These are phyloP conservation scores for Heliopora coerulea DNA, from an alignment of 92 coral and sea anemone species.

Conservation along the genomic window DNA sequence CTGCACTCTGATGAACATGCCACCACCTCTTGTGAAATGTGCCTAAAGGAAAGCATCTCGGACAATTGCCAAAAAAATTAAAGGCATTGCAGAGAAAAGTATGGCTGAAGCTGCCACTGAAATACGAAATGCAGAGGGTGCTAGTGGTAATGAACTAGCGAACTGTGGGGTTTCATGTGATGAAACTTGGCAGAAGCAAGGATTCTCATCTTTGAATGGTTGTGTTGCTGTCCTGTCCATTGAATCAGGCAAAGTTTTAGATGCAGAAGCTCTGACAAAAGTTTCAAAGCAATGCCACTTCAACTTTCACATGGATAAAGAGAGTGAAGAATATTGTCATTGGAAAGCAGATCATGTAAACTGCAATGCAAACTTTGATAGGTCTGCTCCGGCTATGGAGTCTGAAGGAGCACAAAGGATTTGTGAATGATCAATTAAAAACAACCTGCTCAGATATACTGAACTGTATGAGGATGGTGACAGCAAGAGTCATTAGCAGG, in stretches of 20 bases:
- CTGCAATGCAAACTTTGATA: constrained; percentile 31
- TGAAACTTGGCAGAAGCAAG: constrained; percentile 61
- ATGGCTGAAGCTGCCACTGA: constrained; percentile 53
- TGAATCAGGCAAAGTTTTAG: constrained; percentile 49
- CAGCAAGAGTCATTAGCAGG: constrained; percentile 38
- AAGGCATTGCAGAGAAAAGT: constrained; percentile 42
- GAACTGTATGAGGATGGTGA: constrained; percentile 51
- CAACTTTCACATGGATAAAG: constrained; percentile 37
- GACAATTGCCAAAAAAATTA: constrained; percentile 37
- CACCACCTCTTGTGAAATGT: constrained; percentile 52
- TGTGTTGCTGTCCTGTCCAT: constrained; percentile 45
- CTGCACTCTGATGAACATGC: constrained; percentile 60
- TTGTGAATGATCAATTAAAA: constrained; percentile 34
- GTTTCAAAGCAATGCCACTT: constrained; percentile 41
- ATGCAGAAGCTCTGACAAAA: constrained; percentile 47
- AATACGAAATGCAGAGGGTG: constrained; percentile 26
- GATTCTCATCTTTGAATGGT: constrained; percentile 57
- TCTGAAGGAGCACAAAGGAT: constrained; percentile 47
- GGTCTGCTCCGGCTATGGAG: constrained; percentile 60
- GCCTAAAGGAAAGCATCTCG: constrained; percentile 41
- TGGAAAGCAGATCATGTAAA: constrained; percentile 43
- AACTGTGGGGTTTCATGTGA: constrained; percentile 55
- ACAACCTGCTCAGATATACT: too few relatives aligned
- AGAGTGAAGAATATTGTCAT: constrained; percentile 21
- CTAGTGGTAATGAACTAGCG: background rate